A percentile compares a stretch with the other conserved stretches of the same genome.
Conservation (phyloP, 2,797 vertebrate genomes). For the Phyllotis vaccarum region DNA sequence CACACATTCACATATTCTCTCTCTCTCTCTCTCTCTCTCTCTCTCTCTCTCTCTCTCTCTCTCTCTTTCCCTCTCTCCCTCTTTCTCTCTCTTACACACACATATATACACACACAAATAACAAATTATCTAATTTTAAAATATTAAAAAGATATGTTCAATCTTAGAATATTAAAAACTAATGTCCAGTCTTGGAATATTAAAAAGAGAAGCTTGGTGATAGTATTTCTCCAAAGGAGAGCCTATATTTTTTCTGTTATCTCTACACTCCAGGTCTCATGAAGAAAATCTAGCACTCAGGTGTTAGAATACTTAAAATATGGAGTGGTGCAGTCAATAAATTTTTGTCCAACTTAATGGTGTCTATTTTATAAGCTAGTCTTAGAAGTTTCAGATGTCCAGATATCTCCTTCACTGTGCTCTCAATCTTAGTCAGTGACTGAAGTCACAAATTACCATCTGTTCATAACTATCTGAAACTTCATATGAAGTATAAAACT, state of each 20-base stretch:
- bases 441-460: not conserved
- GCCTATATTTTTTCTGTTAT: not conserved
- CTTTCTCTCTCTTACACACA: no score
- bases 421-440: not conserved
- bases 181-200: not conserved
- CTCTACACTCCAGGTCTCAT: not conserved
- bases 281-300: not conserved
- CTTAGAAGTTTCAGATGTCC: not conserved
- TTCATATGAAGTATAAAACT: no score
- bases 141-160: not conserved
- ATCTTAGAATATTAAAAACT: not conserved
- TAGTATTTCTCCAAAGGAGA: not conserved
- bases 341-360: not conserved
- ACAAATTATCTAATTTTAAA: not conserved
- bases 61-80: not conserved
- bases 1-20: not conserved
- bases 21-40: not conserved
- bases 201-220: not conserved
- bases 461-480: not conserved
- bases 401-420: not conserved
- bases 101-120: not conserved
- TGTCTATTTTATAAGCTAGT: not conserved
- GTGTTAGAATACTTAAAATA: not conserved
- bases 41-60: not conserved
- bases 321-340: not conserved